These are phyloP conservation scores for Drosophila trapezifrons DNA, from an alignment of 1,140 invertebrate genomes.

Conservation along the genomic window DNA sequence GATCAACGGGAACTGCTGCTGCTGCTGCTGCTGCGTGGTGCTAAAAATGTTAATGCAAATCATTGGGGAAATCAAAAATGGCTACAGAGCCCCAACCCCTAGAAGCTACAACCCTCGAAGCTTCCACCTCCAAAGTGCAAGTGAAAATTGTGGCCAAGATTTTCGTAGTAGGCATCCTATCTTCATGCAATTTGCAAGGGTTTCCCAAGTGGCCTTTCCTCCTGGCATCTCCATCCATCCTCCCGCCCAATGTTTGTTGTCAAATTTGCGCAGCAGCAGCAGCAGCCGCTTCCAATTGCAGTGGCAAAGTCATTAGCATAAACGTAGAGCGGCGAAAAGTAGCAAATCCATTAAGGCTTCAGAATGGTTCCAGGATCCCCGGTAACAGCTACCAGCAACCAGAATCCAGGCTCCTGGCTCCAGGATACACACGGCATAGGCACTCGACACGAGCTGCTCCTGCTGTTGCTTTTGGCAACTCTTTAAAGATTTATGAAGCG, in stretches of 20 bases:
- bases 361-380: slow-evolving; percentile 9
- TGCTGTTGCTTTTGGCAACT: slow-evolving; percentile 70
- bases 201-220: slow-evolving; percentile 68
- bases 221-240: slow-evolving; percentile 5
- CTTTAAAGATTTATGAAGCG: slow-evolving; percentile 84
- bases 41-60: slow-evolving; percentile 80
- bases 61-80: slow-evolving; percentile 82
- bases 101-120: slow-evolving; percentile 6
- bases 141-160: slow-evolving; percentile 75
- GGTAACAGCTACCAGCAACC: background rate
- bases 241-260: slow-evolving; percentile 49
- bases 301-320: slow-evolving; percentile 73
- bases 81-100: slow-evolving; percentile 17
- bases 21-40: slow-evolving; percentile 46
- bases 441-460: slow-evolving; percentile 32
- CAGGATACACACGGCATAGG: slow-evolving; percentile 15
- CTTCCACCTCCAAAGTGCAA: slow-evolving; percentile 54
- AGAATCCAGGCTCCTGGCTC: slow-evolving; percentile 10
- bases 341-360: slow-evolving; percentile 73
- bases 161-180: slow-evolving; percentile 52
- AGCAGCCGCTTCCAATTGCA: slow-evolving; percentile 65
- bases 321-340: slow-evolving; percentile 70
- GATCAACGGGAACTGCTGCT: slow-evolving; percentile 19
- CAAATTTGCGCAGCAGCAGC: slow-evolving; percentile 64
- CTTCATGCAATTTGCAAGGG: slow-evolving; percentile 76